These are phyloP conservation scores for Brenthis hecate DNA, from an alignment of 2,888 invertebrate genomes.

Conservation along the genomic window DNA sequence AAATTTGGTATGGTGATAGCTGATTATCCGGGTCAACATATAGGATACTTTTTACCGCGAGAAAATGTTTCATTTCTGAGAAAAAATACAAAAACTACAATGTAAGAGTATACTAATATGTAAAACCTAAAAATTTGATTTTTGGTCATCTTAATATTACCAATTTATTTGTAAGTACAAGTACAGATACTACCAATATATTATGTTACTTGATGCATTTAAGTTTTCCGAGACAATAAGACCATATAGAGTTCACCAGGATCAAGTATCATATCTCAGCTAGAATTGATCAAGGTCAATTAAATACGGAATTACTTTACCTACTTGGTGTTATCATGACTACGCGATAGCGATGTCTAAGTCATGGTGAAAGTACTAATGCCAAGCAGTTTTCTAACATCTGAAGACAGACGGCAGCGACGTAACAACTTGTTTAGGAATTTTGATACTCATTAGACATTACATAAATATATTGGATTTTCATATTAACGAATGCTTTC, in stretches of 20 bases:
- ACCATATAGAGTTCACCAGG: background rate
- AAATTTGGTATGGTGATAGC: too few relatives aligned
- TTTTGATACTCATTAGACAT: conserved; percentile 32
- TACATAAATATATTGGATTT: conserved; percentile 33
- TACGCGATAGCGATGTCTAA: background rate
- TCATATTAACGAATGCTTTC: conserved; percentile 38
- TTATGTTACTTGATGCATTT: too few relatives aligned
- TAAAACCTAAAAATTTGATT: too few relatives aligned
- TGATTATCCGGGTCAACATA: too few relatives aligned
- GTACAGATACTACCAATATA: too few relatives aligned
- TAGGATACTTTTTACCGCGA: too few relatives aligned
- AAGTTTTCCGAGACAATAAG: background rate
- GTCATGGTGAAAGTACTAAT: conserved; percentile 24
- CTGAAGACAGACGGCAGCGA: conserved; percentile 22
- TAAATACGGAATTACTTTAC: conserved; percentile 4
- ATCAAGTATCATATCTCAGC: conserved; percentile 1
- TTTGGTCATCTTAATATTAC: too few relatives aligned
- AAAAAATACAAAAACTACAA: too few relatives aligned
- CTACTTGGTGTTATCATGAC: background rate
- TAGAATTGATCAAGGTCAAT: background rate
- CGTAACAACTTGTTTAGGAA: conserved; percentile 30
- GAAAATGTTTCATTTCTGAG: too few relatives aligned
- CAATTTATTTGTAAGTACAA: too few relatives aligned
- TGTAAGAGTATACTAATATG: too few relatives aligned
- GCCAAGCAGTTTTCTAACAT: conserved; percentile 14